Percentiles rank a stretch among this genome's conserved stretches.
phyloP scores from a whole-genome alignment of 2,113 vertebrate species.

The Sander lucioperca region DNA sequence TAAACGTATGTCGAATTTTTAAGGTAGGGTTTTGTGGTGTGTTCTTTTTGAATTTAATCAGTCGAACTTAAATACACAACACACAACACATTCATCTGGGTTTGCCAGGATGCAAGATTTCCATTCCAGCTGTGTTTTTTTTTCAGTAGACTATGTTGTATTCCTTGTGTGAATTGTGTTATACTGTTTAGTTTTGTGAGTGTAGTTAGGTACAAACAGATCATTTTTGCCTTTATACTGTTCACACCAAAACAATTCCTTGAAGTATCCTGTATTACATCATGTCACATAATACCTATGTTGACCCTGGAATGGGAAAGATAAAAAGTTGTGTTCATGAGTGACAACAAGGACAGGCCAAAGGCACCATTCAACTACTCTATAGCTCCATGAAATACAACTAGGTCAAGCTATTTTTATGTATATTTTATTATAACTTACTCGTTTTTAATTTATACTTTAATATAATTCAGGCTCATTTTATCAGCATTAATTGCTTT shows the following conservation, averaged over 20 bases:
- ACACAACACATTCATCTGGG: not conserved
- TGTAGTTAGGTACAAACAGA: not conserved
- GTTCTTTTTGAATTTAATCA: not conserved
- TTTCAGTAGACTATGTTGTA: not conserved
- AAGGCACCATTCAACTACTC: constrained; percentile 7
- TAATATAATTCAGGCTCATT: constrained; percentile 48
- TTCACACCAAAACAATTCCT: not conserved
- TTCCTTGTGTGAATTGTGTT: not conserved
- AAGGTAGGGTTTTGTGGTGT: not conserved
- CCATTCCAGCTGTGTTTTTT: not conserved
- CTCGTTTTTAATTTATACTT: constrained; percentile 61
- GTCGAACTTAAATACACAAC: not conserved
- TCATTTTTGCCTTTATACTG: not conserved
- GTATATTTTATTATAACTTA: constrained; percentile 57
- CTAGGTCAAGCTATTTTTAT: constrained; percentile 61
- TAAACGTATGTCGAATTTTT: not conserved
- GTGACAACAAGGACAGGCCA: constrained; percentile 9
- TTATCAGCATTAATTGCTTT: constrained; percentile 47
- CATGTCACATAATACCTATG: not conserved
- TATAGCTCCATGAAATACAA: constrained; percentile 42
- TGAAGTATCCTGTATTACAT: not conserved
- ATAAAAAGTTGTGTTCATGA: constrained; percentile 10
- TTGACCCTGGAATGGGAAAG: not conserved
- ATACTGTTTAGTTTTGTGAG: not conserved
- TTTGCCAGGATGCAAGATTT: not conserved